These are phyloP conservation scores for Menidia menidia DNA, from an alignment of 2,797 vertebrate genomes.

Conservation along the genomic window DNA sequence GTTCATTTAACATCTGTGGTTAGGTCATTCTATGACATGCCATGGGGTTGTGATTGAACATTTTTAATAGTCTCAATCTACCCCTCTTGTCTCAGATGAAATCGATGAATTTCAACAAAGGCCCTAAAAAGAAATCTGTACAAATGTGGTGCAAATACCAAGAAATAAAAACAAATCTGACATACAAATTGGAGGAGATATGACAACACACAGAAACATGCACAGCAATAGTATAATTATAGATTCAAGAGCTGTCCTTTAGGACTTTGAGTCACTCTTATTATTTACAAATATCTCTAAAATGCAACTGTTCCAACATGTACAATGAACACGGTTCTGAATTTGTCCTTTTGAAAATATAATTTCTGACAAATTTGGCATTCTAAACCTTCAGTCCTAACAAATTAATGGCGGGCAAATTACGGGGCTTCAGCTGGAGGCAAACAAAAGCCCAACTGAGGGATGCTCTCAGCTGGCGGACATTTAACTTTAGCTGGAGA, in stretches of 20 bases:
- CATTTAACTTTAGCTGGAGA: conserved; percentile 71
- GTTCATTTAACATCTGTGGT: too few species aligned
- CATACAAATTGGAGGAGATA: neutral
- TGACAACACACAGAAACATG: neutral
- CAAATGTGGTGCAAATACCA: neutral
- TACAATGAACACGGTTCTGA: neutral
- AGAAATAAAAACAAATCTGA: neutral
- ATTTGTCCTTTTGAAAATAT: conserved; percentile 4
- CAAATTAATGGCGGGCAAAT: conserved; percentile 69
- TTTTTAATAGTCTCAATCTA: neutral
- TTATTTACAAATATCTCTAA: neutral
- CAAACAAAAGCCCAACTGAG: conserved; percentile 77
- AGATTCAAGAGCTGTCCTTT: neutral
- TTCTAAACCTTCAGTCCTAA: conserved; percentile 46
- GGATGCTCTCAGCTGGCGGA: conserved; percentile 75
- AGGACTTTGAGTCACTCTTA: neutral
- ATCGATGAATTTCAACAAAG: neutral
- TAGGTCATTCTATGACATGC: neutral
- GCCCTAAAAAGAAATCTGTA: neutral
- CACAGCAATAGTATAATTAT: neutral
- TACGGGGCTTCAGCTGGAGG: conserved; percentile 73
- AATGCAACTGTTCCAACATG: neutral
- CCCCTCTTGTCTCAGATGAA: neutral
- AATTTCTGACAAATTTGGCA: conserved; percentile 40
- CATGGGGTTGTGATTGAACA: neutral